A percentile compares a stretch with the other conserved stretches of the same genome.
These are phyloP conservation scores for Podargus strigoides DNA, from an alignment of 2,797 vertebrate genomes.

Conservation along the genomic window DNA sequence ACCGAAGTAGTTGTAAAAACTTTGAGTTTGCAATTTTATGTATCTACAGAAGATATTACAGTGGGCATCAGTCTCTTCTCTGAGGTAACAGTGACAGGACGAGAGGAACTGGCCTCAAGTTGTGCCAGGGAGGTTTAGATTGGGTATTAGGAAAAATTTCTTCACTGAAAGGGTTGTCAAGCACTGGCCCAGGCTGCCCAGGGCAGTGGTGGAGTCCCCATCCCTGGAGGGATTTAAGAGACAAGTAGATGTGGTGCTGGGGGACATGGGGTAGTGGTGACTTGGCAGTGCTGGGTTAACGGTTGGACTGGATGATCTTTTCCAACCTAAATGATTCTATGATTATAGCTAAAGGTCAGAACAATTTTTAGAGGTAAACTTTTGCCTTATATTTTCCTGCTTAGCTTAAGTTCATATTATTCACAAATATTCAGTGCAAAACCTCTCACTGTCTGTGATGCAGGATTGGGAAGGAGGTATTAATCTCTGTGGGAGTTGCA, in stretches of 20 bases:
- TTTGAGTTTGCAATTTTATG: background rate
- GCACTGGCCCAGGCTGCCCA: background rate
- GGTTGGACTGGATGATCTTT: background rate
- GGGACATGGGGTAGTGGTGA: background rate
- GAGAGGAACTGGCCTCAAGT: background rate
- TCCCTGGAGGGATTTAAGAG: no score
- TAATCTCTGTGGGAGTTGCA: background rate
- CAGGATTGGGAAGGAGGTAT: background rate
- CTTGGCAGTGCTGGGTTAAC: background rate
- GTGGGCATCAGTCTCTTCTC: background rate
- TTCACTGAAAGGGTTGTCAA: background rate
- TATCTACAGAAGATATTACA: background rate
- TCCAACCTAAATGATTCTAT: background rate
- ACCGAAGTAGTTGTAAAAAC: background rate
- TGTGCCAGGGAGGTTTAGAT: background rate
- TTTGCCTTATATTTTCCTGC: background rate
- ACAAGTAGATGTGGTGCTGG: fast-evolving
- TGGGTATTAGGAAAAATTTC: background rate
- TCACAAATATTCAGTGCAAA: background rate
- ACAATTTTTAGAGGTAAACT: background rate
- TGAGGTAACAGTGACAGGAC: background rate
- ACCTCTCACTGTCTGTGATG: background rate
- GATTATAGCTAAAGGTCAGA: background rate
- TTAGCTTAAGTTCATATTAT: background rate
- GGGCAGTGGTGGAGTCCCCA: no score